Evolutionary conservation across 2,113 vertebrate species (phyloP).

Genomic region (Podarcis cretensis): DNA sequence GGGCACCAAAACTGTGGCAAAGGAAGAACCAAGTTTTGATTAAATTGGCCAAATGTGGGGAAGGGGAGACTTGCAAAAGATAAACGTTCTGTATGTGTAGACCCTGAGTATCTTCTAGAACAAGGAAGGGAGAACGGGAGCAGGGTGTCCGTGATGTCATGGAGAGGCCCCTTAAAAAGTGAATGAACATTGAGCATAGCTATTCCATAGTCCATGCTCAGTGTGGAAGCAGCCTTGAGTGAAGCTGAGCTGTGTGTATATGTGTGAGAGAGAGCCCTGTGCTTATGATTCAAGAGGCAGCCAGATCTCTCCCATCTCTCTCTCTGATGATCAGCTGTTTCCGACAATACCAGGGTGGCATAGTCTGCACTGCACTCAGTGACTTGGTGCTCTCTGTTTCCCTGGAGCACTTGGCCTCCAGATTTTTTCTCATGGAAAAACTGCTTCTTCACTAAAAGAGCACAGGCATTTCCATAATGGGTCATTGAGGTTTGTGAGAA

Average conservation of each 20-base stretch:
- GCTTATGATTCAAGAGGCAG: neutral
- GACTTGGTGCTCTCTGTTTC: neutral
- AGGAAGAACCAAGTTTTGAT: neutral
- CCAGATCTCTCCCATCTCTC: neutral
- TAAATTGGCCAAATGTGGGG: neutral
- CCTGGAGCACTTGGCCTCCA: neutral
- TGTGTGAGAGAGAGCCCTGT: neutral
- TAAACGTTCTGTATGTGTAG: no score
- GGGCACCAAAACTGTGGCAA: neutral
- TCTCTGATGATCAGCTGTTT: neutral
- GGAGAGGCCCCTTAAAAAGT: neutral
- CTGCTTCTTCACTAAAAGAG: neutral
- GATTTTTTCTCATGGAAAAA: neutral
- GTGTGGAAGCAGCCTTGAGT: neutral
- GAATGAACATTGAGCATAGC: neutral
- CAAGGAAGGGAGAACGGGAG: no score
- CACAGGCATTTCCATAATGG: neutral
- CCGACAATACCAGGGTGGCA: neutral
- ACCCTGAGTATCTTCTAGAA: no score
- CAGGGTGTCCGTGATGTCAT: neutral
- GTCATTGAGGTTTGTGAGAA: neutral
- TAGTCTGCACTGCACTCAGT: neutral
- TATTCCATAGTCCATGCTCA: neutral
- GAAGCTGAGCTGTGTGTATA: neutral
- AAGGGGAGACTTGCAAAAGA: no score